These are phyloP conservation scores for Liasis olivaceus DNA, from an alignment of 2,797 vertebrate species.

Conservation along the genomic window DNA sequence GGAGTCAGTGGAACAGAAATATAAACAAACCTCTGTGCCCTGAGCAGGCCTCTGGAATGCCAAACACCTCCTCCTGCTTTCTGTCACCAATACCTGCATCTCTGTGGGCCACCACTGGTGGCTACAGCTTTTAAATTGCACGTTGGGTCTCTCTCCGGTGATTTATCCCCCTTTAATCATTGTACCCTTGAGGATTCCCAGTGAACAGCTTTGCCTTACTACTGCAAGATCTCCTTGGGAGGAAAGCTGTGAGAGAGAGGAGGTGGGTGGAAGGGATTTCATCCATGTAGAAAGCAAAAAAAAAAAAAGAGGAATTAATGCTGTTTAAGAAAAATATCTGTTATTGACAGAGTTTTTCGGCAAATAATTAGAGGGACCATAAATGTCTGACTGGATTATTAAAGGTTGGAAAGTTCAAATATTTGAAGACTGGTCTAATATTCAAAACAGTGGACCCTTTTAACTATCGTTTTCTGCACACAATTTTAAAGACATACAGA, in stretches of 20 bases:
- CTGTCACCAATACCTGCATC: conserved; percentile 62
- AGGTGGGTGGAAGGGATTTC: not conserved
- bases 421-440: not conserved
- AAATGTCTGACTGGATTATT: conserved; percentile 36
- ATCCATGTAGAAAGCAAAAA: conserved; percentile 20
- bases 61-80: conserved; percentile 59
- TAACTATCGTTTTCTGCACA: not conserved
- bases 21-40: conserved; percentile 62
- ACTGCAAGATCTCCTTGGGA: not conserved
- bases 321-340: conserved; percentile 37
- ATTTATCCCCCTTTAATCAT: conserved; percentile 66
- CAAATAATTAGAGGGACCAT: conserved; percentile 40
- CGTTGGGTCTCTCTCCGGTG: conserved; percentile 55
- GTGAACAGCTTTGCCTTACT: conserved; percentile 25
- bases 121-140: conserved; percentile 63
- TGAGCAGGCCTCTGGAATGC: conserved; percentile 59
- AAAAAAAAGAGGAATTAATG: conserved; percentile 18
- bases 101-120: conserved; percentile 63
- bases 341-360: conserved; percentile 16
- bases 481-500: conserved; percentile 5
- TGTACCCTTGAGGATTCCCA: conserved; percentile 62
- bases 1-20: conserved; percentile 68
- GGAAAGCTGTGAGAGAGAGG: conserved; percentile 10
- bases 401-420: conserved; percentile 41
- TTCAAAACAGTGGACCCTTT: conserved; percentile 4